Conservation (phyloP, 2,113 vertebrate species). For the Merops nubicus region DNA sequence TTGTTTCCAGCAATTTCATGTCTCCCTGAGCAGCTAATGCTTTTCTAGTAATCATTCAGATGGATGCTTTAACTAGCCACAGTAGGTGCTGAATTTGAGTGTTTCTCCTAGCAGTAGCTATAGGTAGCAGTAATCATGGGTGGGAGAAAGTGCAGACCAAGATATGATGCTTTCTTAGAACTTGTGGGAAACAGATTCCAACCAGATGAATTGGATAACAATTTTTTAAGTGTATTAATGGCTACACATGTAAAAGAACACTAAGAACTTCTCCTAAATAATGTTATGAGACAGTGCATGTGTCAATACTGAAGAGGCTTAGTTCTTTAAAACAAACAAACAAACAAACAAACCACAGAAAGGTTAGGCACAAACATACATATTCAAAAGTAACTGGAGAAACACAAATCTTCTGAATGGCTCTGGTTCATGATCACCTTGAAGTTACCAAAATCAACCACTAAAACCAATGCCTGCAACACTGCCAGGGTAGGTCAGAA, state of each 20-base stretch:
- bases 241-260: background rate
- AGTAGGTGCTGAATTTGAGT: background rate
- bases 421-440: background rate
- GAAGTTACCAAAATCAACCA: background rate
- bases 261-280: background rate
- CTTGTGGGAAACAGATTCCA: background rate
- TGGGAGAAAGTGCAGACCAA: background rate
- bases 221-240: background rate
- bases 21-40: background rate
- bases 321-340: background rate
- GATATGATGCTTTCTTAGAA: background rate
- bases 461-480: background rate
- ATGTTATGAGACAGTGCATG: background rate
- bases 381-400: background rate
- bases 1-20: background rate
- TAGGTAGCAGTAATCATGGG: no score
- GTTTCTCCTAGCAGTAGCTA: background rate
- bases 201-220: no score
- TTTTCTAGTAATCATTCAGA: background rate
- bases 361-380: background rate
- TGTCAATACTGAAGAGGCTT: background rate
- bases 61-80: background rate
- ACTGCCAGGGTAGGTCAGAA: background rate
- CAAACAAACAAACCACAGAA: background rate
- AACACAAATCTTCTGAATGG: background rate